Evolutionary conservation across 2,797 vertebrate species (phyloP).

Genomic region (Rhynchonycteris naso): DNA sequence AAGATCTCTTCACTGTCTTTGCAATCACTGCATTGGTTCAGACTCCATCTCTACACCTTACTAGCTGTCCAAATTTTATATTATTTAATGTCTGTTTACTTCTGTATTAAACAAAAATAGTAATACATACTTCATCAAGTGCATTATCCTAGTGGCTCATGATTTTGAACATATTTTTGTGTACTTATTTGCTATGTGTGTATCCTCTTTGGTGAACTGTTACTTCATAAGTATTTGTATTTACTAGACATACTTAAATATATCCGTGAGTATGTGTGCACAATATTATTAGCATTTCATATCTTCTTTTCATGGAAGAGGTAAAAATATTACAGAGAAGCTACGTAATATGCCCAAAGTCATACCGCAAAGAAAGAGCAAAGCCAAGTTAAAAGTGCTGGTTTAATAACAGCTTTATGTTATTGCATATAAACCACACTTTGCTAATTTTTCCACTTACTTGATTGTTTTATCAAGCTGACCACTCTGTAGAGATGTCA

Average conservation of each 20-base stretch:
- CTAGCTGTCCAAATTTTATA: not conserved
- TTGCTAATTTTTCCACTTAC: not conserved
- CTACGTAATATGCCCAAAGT: not conserved
- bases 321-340: not conserved
- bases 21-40: not conserved
- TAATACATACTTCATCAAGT: not conserved
- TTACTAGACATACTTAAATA: not conserved
- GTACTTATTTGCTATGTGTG: not conserved
- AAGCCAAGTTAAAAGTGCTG: not conserved
- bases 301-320: not conserved
- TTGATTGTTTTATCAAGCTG: slow-evolving; percentile 4
- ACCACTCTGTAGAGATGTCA: not conserved
- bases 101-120: not conserved
- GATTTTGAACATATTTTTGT: not conserved
- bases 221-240: slow-evolving; percentile 18
- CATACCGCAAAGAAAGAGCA: not conserved
- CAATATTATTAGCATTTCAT: not conserved
- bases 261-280: not conserved
- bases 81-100: not conserved
- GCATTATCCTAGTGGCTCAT: not conserved
- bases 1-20: not conserved
- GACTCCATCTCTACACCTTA: not conserved
- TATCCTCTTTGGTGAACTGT: not conserved
- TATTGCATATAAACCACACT: not conserved
- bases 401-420: not conserved